Conservation (phyloP, 1,140 invertebrate species). For the Gonatopus flavifemur region DNA sequence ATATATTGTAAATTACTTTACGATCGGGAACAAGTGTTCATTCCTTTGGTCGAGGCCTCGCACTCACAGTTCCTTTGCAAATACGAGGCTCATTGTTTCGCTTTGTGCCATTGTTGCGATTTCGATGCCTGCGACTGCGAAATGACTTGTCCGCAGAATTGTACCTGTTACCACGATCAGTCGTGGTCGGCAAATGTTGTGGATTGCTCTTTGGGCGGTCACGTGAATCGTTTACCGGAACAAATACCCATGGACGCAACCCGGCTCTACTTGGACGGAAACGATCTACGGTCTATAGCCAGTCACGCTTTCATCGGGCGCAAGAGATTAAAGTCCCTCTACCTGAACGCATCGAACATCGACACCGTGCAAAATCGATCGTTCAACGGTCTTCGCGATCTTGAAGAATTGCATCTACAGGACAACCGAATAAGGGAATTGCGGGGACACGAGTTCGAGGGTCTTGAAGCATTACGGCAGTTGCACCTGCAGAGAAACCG, state of each 20-base stretch:
- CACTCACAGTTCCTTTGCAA: constrained; percentile 89
- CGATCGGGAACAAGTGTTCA: constrained; percentile 75
- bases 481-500: constrained; percentile 70
- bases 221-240: constrained; percentile 72
- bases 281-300: constrained; percentile 73
- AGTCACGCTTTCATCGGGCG: constrained; percentile 90
- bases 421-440: constrained; percentile 75
- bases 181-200: constrained; percentile 91
- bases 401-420: constrained; percentile 80
- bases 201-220: constrained; percentile 78
- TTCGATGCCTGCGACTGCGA: constrained; percentile 93
- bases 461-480: constrained; percentile 64
- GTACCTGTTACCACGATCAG: constrained; percentile 90
- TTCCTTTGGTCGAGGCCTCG: constrained; percentile 80
- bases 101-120: constrained; percentile 89
- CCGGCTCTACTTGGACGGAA: constrained; percentile 86
- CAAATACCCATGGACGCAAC: constrained; percentile 92
- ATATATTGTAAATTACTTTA: constrained; percentile 87
- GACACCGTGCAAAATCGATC: constrained; percentile 85
- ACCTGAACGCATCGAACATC: constrained; percentile 83
- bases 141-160: constrained; percentile 90
- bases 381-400: constrained; percentile 82
- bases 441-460: constrained; percentile 82
- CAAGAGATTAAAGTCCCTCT: constrained; percentile 80
- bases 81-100: constrained; percentile 88